Conservation (phyloP, 2,888 invertebrate species). For the Tuberolachnus salignus region DNA sequence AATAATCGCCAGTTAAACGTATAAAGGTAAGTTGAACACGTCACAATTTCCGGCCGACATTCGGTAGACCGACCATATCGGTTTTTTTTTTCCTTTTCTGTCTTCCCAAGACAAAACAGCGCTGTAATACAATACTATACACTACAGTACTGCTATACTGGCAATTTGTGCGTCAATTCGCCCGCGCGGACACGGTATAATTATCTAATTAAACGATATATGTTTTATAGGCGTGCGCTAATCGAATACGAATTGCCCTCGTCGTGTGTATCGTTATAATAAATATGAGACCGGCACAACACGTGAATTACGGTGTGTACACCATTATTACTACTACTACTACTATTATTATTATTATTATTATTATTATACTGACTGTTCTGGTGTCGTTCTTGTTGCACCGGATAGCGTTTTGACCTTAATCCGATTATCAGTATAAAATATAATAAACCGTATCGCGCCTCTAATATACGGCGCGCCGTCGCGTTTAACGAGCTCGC, state of each 20-base stretch:
- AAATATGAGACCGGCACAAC: background rate
- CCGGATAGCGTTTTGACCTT: background rate
- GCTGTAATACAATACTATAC: too few species aligned
- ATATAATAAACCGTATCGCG: too few species aligned
- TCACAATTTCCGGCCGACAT: slow-evolving; percentile 54
- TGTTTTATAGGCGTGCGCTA: slow-evolving; percentile 1
- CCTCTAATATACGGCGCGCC: background rate
- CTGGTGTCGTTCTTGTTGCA: background rate
- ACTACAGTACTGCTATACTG: background rate
- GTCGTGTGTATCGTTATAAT: background rate
- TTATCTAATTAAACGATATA: slow-evolving; percentile 38
- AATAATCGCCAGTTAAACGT: background rate
- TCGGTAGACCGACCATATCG: slow-evolving; percentile 50
- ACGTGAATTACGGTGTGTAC: background rate
- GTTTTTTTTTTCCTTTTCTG: background rate
- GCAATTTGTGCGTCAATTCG: slow-evolving; percentile 44
- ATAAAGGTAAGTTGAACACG: background rate
- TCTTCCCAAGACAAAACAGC: background rate
- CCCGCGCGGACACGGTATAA: slow-evolving; percentile 59
- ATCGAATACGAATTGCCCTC: slow-evolving; percentile 34
- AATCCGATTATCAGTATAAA: slow-evolving; percentile 13
- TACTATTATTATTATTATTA: too few species aligned
- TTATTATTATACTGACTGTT: too few species aligned
- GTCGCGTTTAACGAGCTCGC: slow-evolving; percentile 4
- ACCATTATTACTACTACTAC: background rate